Percentiles rank a stretch among this genome's conserved stretches.
phyloP scores from a whole-genome alignment of 2,113 vertebrate species.

The Antennarius striatus region DNA sequence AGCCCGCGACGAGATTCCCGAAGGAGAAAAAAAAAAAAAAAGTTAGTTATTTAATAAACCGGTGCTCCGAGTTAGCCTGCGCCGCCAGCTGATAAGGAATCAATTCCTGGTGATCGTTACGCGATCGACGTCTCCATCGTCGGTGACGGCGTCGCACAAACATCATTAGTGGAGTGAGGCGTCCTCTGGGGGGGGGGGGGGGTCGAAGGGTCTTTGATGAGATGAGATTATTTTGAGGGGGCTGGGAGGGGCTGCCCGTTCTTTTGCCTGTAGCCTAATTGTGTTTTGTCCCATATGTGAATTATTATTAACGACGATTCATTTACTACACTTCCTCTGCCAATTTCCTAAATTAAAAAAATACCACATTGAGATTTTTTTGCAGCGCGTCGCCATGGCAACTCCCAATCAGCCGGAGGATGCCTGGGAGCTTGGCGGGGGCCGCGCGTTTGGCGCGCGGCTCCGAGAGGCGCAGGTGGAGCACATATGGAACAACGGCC shows the following conservation, averaged over 20 bases:
- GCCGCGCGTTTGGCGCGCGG: constrained; percentile 76
- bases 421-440: constrained; percentile 65
- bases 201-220: constrained; percentile 77
- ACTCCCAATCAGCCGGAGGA: constrained; percentile 76
- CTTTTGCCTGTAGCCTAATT: constrained; percentile 76
- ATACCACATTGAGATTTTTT: constrained; percentile 77
- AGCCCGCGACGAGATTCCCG: constrained; percentile 30
- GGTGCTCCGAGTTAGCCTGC: constrained; percentile 40
- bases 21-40: constrained; percentile 18
- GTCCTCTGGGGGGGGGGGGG: constrained; percentile 65
- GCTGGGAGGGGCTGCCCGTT: constrained; percentile 47
- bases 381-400: constrained; percentile 77
- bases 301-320: constrained; percentile 82
- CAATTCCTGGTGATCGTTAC: constrained; percentile 44
- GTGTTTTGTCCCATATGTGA: constrained; percentile 79
- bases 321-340: constrained; percentile 81
- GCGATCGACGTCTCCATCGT: constrained; percentile 66
- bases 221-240: constrained; percentile 72
- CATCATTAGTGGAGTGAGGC: constrained; percentile 62
- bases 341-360: constrained; percentile 82
- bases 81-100: constrained; percentile 57
- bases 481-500: constrained; percentile 82
- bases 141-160: constrained; percentile 67
- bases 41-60: constrained; percentile 42
- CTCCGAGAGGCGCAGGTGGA: constrained; percentile 81